A percentile compares a stretch with the other conserved stretches of the same genome.
phyloP scores from a whole-genome alignment of 1,140 invertebrate genomes.

The Magallana gigas region DNA sequence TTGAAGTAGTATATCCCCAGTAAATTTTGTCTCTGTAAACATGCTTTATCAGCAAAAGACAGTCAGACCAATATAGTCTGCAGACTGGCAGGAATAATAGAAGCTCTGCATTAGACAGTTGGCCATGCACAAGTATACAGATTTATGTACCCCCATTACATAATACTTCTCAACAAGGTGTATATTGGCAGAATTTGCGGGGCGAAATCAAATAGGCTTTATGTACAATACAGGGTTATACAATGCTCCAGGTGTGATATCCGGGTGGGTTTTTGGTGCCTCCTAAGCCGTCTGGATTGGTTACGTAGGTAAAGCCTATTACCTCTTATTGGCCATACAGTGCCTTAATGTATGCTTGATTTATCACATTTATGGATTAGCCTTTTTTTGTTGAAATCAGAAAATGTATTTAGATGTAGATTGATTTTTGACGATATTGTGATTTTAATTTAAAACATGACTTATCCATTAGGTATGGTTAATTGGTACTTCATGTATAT shows the following conservation, averaged over 20 bases:
- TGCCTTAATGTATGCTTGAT: background rate
- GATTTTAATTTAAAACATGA: too few relatives aligned
- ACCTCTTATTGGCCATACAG: background rate
- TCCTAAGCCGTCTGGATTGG: background rate
- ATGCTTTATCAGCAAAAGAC: background rate
- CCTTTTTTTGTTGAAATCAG: background rate
- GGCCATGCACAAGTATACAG: slow-evolving; percentile 5
- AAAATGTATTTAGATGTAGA: background rate
- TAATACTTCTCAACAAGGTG: slow-evolving; percentile 1
- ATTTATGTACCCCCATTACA: background rate
- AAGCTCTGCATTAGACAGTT: background rate
- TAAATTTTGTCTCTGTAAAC: background rate
- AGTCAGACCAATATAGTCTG: background rate
- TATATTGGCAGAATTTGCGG: slow-evolving; percentile 11
- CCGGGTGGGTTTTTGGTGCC: background rate
- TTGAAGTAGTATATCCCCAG: background rate
- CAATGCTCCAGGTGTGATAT: slow-evolving; percentile 22
- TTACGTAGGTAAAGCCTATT: slow-evolving; percentile 14
- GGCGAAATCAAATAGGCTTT: background rate
- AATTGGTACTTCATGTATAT: too few relatives aligned
- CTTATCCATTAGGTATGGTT: too few relatives aligned
- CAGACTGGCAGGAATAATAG: background rate
- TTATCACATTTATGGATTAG: background rate
- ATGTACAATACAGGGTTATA: background rate
- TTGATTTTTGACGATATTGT: too few relatives aligned